Conservation (phyloP, 1,140 invertebrate genomes). For the Babylonia areolata region DNA sequence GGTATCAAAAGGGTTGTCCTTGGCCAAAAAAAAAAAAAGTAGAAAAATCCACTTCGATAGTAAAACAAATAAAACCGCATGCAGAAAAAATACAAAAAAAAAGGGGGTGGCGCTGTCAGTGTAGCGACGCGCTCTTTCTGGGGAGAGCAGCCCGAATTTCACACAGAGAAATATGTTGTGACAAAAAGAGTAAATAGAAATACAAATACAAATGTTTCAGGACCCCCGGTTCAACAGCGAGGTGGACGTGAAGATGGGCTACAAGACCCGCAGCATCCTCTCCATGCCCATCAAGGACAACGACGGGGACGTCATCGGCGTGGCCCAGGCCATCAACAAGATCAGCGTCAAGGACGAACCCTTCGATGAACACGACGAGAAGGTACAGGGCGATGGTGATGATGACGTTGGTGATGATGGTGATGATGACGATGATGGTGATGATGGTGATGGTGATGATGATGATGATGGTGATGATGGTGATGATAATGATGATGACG, state of each 20-base stretch:
- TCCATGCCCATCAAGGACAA: conserved; percentile 97
- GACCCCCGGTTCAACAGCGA: conserved; percentile 87
- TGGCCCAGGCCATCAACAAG: conserved; percentile 98
- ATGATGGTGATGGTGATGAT: not conserved
- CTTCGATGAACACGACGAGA: conserved; percentile 73
- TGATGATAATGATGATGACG: not conserved
- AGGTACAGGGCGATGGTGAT: conserved; percentile 51
- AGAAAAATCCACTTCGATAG: too few relatives aligned
- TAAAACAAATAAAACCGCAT: too few relatives aligned
- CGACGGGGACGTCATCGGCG: conserved; percentile 96
- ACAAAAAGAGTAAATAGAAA: too few relatives aligned
- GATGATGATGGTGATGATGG: not conserved
- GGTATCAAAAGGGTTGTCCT: too few relatives aligned
- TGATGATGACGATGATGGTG: too few relatives aligned
- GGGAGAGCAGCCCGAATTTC: too few relatives aligned
- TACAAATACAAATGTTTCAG: too few relatives aligned
- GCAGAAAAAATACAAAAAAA: too few relatives aligned
- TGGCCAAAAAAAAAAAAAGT: too few relatives aligned
- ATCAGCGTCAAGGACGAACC: conserved; percentile 75
- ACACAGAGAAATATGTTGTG: conserved; percentile 2
- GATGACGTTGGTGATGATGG: too few relatives aligned
- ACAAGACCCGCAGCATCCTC: conserved; percentile 92
- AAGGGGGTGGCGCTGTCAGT: too few relatives aligned
- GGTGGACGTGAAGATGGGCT: conserved; percentile 93
- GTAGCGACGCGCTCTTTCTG: too few relatives aligned